Evolutionary conservation across 1,140 invertebrate species (phyloP).

Genomic region (Brachionus koreanus): DNA sequence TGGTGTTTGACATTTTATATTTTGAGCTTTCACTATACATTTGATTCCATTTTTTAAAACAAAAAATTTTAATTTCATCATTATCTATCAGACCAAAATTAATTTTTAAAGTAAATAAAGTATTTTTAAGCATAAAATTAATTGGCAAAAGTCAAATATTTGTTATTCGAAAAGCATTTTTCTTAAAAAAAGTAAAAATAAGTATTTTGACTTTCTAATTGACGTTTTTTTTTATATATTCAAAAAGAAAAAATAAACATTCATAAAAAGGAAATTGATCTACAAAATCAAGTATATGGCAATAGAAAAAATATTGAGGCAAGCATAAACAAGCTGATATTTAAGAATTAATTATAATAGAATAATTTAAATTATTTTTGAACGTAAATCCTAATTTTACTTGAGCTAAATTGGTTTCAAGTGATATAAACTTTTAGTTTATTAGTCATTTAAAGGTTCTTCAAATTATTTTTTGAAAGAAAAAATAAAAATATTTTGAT

Average conservation of each 20-base stretch:
- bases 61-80: not conserved
- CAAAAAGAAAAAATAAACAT: not conserved
- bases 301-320: not conserved
- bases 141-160: no score
- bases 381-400: not conserved
- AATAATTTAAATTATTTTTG: not conserved
- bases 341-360: not conserved
- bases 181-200: not conserved
- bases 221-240: not conserved
- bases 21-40: no score
- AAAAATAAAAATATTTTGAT: conserved; percentile 1
- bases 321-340: not conserved
- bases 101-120: not conserved
- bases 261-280: not conserved
- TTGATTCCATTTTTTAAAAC: not conserved
- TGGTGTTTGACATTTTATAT: not conserved
- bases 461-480: not conserved
- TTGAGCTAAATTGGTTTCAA: not conserved
- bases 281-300: not conserved
- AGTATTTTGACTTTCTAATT: not conserved
- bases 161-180: no score
- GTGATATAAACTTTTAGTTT: not conserved
- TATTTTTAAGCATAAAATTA: no score
- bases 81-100: not conserved
- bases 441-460: not conserved